Evolutionary conservation across 2,888 invertebrate genomes (phyloP).

Genomic region (Halictus quadricinctus): DNA sequence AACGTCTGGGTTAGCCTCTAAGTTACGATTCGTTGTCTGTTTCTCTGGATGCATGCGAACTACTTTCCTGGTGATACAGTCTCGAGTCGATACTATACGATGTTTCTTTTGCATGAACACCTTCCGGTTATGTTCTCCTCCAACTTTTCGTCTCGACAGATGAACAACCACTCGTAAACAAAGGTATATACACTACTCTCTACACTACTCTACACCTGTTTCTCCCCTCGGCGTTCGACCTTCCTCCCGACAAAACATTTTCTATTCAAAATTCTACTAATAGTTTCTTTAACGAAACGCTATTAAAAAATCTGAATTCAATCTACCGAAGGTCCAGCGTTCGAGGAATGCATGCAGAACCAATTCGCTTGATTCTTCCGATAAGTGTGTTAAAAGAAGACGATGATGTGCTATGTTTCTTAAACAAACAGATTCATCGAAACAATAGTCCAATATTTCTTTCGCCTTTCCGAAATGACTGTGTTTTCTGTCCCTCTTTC

Average conservation of each 20-base stretch:
- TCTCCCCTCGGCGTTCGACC: conserved; percentile 53
- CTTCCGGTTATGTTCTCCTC: conserved; percentile 77
- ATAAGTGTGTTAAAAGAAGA: conserved; percentile 5
- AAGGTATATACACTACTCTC: conserved; percentile 77
- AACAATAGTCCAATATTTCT: neutral
- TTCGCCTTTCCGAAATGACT: neutral
- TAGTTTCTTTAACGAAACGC: neutral
- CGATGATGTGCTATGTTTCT: neutral
- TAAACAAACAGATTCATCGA: neutral
- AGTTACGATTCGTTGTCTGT: conserved; percentile 42
- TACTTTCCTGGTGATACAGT: conserved; percentile 33
- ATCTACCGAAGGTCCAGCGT: conserved; percentile 39
- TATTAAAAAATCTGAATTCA: neutral
- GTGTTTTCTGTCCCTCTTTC: neutral
- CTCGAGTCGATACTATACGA: conserved; percentile 73
- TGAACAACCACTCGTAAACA: conserved; percentile 78
- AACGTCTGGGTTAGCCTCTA: conserved; percentile 29
- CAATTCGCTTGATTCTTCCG: conserved; percentile 39
- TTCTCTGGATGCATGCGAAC: conserved; percentile 41
- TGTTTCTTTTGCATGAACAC: conserved; percentile 81
- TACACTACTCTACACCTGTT: conserved; percentile 69
- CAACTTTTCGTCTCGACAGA: conserved; percentile 79
- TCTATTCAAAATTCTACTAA: neutral
- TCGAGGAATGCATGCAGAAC: conserved; percentile 35
- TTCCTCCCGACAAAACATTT: neutral